Evolutionary conservation across 2,888 invertebrate species (phyloP).

Genomic region (Pristionchus arcanus): DNA sequence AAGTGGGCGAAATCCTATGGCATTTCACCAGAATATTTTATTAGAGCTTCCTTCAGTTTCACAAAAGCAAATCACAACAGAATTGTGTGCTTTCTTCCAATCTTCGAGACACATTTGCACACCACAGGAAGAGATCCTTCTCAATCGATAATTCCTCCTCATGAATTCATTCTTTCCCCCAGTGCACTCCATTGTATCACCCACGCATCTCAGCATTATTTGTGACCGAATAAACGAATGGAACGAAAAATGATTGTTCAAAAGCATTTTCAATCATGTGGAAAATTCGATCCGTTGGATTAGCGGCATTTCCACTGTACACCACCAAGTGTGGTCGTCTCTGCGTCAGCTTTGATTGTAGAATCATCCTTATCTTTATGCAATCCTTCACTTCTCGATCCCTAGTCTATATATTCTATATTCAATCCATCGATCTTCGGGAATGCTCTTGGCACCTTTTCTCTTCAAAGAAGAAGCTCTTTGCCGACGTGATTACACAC

Average conservation of each 20-base stretch:
- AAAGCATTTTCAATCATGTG: not conserved
- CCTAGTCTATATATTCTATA: not conserved
- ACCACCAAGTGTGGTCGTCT: too few species aligned
- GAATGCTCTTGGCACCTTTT: not conserved
- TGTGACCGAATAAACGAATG: constrained; percentile 34
- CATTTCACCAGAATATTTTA: not conserved
- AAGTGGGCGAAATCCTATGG: constrained; percentile 23
- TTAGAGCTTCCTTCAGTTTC: constrained; percentile 13
- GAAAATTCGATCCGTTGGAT: too few species aligned
- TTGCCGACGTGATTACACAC: constrained; percentile 22
- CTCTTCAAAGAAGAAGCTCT: not conserved
- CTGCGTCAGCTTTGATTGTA: too few species aligned
- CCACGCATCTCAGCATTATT: not conserved
- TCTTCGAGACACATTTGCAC: not conserved
- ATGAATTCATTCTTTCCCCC: constrained; percentile 23
- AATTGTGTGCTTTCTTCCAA: not conserved
- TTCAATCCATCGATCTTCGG: not conserved
- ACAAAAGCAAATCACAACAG: not conserved
- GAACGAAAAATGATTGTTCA: not conserved
- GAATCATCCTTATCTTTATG: too few species aligned
- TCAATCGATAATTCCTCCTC: not conserved
- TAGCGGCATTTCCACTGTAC: too few species aligned
- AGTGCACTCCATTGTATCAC: not conserved
- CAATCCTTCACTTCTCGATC: not conserved
- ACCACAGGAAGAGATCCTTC: not conserved